Evolutionary conservation across 2,888 invertebrate genomes (phyloP).

Genomic region (Operophtera brumata): DNA sequence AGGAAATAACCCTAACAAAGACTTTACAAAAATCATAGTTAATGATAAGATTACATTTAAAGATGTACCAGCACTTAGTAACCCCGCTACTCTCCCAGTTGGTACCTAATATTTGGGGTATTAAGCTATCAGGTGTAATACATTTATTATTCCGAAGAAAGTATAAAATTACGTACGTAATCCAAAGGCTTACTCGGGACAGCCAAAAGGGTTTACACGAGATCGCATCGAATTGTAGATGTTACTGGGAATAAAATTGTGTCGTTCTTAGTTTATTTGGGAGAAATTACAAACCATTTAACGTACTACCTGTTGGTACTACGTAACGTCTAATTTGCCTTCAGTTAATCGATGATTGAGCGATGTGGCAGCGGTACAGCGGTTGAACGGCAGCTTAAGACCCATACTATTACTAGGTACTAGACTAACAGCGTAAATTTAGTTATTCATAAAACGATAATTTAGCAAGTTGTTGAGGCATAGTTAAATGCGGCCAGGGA

Average conservation of each 20-base stretch:
- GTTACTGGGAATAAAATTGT: not conserved
- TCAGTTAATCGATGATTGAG: not conserved
- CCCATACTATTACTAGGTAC: not conserved
- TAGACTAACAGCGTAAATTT: not conserved
- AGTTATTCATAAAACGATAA: not conserved
- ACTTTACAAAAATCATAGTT: no score
- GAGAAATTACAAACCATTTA: no score
- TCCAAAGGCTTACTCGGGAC: not conserved
- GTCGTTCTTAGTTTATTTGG: not conserved
- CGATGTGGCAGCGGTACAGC: not conserved
- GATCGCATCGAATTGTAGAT: conserved; percentile 6
- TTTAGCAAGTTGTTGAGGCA: not conserved
- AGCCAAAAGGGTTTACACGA: conserved; percentile 8
- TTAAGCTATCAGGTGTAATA: no score
- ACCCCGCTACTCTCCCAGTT: no score
- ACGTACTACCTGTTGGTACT: no score
- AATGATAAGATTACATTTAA: no score
- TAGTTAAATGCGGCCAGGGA: not conserved
- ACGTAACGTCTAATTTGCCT: not conserved
- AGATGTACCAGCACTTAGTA: no score
- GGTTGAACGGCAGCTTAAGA: not conserved
- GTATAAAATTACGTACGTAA: not conserved
- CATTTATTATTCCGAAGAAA: not conserved
- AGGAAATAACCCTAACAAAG: no score
- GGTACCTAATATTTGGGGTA: no score